A percentile compares a stretch with the other conserved stretches of the same genome.
Evolutionary conservation across 1,140 invertebrate species (phyloP).

Genomic region (Apolygus lucorum): DNA sequence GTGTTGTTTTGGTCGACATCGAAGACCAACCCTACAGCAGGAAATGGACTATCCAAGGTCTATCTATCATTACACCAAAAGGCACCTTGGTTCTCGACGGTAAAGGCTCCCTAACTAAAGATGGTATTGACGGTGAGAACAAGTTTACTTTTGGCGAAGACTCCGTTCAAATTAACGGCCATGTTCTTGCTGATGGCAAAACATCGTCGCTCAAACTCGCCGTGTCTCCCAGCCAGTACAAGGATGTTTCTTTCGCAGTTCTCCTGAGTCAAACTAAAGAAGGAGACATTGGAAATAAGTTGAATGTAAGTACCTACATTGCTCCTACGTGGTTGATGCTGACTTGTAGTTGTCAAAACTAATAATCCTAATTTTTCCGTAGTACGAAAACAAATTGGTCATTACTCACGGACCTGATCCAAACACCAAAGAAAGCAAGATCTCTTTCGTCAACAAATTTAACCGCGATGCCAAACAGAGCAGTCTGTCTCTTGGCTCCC

Average conservation of each 20-base stretch:
- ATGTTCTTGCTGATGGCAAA: not conserved
- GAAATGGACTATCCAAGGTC: slow-evolving; percentile 47
- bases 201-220: not conserved
- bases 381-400: slow-evolving; percentile 42
- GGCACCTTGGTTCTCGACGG: slow-evolving; percentile 39
- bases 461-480: slow-evolving; percentile 24
- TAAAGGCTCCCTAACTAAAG: slow-evolving; percentile 37
- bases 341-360: not conserved
- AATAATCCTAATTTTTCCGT: not conserved
- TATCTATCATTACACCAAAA: slow-evolving; percentile 43
- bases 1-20: slow-evolving; percentile 43
- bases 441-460: slow-evolving; percentile 39
- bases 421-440: slow-evolving; percentile 45
- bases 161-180: slow-evolving; percentile 40
- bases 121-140: slow-evolving; percentile 39
- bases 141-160: slow-evolving; percentile 46
- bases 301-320: not conserved
- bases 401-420: slow-evolving; percentile 53
- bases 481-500: slow-evolving; percentile 36
- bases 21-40: slow-evolving; percentile 38
- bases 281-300: not conserved
- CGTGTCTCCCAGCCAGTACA: slow-evolving; percentile 4
- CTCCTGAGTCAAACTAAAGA: not conserved
- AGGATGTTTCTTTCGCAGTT: slow-evolving; percentile 4
- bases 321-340: not conserved